Base-by-base conservation (phyloP, 1,140 invertebrate species). In the Hydropsyche tenuis region DNA sequence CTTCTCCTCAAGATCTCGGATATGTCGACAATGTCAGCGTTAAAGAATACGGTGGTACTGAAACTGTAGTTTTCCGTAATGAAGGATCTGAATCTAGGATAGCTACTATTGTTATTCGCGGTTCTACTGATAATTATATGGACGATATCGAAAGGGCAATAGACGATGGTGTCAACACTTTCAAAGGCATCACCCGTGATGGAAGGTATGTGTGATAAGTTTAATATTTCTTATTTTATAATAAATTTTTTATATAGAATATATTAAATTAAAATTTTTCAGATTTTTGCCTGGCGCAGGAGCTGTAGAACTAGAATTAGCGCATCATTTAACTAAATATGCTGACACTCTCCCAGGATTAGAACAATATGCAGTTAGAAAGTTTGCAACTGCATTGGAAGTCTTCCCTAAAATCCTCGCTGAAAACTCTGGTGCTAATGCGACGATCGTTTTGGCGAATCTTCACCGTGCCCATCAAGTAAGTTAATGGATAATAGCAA, bases 131-230 rank as follows among this genome's bases (percentile, higher is more conserved):
- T 73, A 99, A 98, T 82, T 95, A 96, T 75, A 97, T 99, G 95
- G 98, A 99, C 85, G 98, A 99, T 79, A 94, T 99, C 80, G 98
- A 99, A 84, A 88, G 98, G 78, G 96, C 97, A 42, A 91, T 99
- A 78, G 96, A 99, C 85, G 98, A 99, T 88, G 98, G 96, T 77
- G 95, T 99, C 1, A 99, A 99, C 81, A 98, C 96, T 20, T 99
- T 96, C 84, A 99, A 99, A 83, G 92, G 91, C 53, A 83, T 97
- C 27, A 89, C 91, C 14, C 83, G 85, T 56, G 87, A 89, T 81
- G 87, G 87, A 81, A 84, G 82, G 87, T 87, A 81, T 77, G 72
- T 23, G 3, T 45, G 14, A n/a, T 46, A 48, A 9, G n/a, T 37
- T 37, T 37, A 16, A 64, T 64, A 22, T 60, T 60, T 60, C 6